Evolutionary conservation across 2,113 vertebrate species (phyloP).

Genomic region (Oreocharis arfaki): DNA sequence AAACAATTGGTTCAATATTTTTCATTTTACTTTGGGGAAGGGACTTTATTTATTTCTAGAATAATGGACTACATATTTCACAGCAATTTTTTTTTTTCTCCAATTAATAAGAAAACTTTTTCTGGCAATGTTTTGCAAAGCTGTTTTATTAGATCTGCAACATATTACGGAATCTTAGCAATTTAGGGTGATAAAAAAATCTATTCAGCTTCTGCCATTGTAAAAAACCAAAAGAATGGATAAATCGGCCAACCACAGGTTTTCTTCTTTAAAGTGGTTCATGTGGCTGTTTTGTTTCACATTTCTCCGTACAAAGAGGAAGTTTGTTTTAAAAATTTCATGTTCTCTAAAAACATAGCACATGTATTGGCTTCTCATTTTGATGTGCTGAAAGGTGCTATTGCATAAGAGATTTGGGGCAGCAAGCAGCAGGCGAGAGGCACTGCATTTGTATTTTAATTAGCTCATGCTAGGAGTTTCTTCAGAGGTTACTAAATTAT

Average conservation of each 20-base stretch:
- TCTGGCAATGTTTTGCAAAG: neutral
- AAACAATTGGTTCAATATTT: neutral
- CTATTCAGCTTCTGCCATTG: neutral
- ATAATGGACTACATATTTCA: neutral
- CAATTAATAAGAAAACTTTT: neutral
- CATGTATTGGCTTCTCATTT: neutral
- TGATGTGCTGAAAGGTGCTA: neutral
- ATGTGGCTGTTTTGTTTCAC: neutral
- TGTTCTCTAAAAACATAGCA: neutral
- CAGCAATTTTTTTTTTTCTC: neutral
- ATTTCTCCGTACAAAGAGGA: neutral
- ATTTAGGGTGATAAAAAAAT: neutral
- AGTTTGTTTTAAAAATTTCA: neutral
- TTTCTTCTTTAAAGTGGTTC: neutral
- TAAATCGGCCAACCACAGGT: neutral
- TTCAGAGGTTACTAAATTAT: conserved; percentile 35
- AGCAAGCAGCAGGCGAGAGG: conserved; percentile 19
- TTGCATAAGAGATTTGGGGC: neutral
- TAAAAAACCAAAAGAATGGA: neutral
- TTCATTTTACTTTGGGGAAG: neutral
- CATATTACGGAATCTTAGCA: neutral
- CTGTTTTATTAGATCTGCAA: neutral
- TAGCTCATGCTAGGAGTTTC: conserved; percentile 10
- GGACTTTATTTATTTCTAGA: neutral
- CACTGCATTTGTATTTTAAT: conserved; percentile 41